Evolutionary conservation across 1,140 invertebrate species (phyloP), one percentile per base, ranked within the genome.

Genomic region (Acyrthosiphon pisum): DNA sequence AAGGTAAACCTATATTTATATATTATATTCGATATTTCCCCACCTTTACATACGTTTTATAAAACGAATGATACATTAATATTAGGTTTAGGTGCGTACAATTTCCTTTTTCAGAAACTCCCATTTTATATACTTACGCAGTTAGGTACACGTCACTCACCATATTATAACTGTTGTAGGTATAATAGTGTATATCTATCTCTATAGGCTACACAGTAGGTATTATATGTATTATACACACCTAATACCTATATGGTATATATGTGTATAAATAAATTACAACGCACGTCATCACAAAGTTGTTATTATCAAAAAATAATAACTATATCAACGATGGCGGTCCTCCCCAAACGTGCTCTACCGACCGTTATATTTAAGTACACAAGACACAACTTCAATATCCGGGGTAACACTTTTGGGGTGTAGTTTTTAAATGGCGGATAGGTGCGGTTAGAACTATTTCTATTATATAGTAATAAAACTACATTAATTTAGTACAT

Each of bases 351-450:
- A 88, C 87, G 87, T 88, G 46, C 48, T 48, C 89, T 90, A 53
- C 6, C 50, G 8, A 2, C 76, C 41, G 35, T 92, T 50, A 88
- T 88, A 18, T 44, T 23, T 46, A n/a, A 30, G 60, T 37, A 83
- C 22, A 53, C 37, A 83, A 41, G 41, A 84, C 41, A 92, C 30
- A 41, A 92, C 22, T 92, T 83, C 35, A 92, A 92, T 92, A 92
- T 92, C 91, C 91, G 91, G 91, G 76, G 46, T 50, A 81, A 91
- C 41, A 84, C 46, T 46, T 91, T 44, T 83, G n/a, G 90, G 90
- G 90, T 50, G 90, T 68, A 48, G 37, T 84, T 92, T 76, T 83
- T 83, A 23, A 50, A 92, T 84, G 91, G 68, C 76, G 91, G 91
- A 92, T 84, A 48, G 91, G 91, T 92, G 91, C 35, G 91, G 91